Conservation (phyloP, 2,888 invertebrate species). For the Eupithecia abbreviata region DNA sequence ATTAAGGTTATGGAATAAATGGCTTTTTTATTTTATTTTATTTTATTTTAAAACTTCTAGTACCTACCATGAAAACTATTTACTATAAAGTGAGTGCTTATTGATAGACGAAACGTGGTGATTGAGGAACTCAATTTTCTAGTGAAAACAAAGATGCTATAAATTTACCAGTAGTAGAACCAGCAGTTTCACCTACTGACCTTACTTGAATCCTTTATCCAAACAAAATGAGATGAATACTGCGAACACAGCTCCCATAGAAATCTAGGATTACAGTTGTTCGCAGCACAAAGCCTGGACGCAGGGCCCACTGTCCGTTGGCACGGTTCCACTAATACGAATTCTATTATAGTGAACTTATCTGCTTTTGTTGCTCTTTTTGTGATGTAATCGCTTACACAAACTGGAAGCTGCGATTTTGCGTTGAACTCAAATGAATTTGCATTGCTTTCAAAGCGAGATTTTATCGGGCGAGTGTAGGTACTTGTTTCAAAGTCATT, state of each 20-base stretch:
- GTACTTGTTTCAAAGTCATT: background rate
- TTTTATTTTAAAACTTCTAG: too few relatives aligned
- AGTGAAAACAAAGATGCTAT: background rate
- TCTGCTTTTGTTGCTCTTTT: slow-evolving; percentile 33
- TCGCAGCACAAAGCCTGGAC: slow-evolving; percentile 44
- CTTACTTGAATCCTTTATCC: background rate
- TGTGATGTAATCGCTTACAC: slow-evolving; percentile 6
- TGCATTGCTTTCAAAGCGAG: background rate
- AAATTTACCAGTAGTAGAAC: background rate
- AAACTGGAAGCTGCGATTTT: slow-evolving; percentile 2
- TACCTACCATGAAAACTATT: too few relatives aligned
- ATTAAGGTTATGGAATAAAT: too few relatives aligned
- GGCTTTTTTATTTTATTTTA: too few relatives aligned
- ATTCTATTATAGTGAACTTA: slow-evolving; percentile 43
- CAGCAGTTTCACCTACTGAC: background rate
- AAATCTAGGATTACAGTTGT: slow-evolving; percentile 41
- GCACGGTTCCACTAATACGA: slow-evolving; percentile 48
- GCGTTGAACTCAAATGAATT: slow-evolving; percentile 2
- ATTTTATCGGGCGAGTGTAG: background rate
- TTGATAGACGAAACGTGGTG: background rate
- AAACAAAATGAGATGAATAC: slow-evolving; percentile 11
- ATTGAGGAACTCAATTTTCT: background rate
- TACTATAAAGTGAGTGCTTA: too few relatives aligned
- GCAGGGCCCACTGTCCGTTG: slow-evolving; percentile 35
- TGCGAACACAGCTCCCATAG: slow-evolving; percentile 9